Conservation (phyloP, 2,888 invertebrate genomes). For the Alviniconcha strummeri region DNA sequence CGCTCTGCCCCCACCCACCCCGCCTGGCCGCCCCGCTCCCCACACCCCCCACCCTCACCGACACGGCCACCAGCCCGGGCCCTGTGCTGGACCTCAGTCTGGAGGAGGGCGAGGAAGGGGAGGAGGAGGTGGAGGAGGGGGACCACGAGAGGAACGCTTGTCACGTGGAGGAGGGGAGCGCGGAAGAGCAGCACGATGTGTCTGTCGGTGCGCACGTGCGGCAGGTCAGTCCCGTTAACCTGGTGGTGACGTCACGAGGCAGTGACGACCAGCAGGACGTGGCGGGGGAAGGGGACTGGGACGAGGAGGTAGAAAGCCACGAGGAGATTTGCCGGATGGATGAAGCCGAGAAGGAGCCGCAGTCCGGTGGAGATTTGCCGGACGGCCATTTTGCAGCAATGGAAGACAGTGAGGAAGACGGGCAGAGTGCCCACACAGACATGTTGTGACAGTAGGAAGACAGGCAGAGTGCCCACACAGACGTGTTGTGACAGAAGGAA, state of each 20-base stretch:
- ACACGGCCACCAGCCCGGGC: constrained; percentile 41
- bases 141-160: neutral
- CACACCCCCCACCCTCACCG: constrained; percentile 33
- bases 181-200: neutral
- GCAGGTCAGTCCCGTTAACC: constrained; percentile 2
- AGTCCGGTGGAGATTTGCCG: too few species aligned
- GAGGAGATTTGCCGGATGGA: too few species aligned
- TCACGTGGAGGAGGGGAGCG: neutral
- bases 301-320: too few species aligned
- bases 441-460: too few species aligned
- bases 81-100: constrained; percentile 22
- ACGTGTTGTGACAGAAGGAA: too few species aligned
- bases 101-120: neutral
- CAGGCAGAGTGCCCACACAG: too few species aligned
- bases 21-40: neutral
- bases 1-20: neutral
- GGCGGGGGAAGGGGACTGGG: too few species aligned
- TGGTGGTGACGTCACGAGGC: neutral
- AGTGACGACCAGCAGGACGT: too few species aligned
- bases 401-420: too few species aligned
- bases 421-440: too few species aligned
- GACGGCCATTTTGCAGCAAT: too few species aligned
- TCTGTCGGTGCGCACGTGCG: constrained; percentile 2
- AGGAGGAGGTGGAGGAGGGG: neutral
- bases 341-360: too few species aligned